These are phyloP conservation scores for Drosophila nigritarsus DNA, from an alignment of 2,888 invertebrate genomes.

Conservation along the genomic window DNA sequence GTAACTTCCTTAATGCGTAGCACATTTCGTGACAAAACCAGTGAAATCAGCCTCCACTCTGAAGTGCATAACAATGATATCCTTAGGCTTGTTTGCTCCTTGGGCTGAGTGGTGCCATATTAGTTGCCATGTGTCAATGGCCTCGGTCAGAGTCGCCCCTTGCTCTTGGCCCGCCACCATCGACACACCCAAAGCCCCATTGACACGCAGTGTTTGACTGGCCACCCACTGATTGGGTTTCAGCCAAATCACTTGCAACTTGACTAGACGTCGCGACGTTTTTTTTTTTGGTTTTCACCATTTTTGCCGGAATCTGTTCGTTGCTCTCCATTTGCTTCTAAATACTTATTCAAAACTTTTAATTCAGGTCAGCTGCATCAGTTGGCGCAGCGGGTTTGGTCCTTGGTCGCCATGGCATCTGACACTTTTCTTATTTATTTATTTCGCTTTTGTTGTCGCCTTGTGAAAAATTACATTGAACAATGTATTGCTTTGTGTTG, in stretches of 20 bases:
- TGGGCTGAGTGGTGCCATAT: slow-evolving; percentile 3
- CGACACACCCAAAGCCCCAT: background rate
- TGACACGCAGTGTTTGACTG: background rate
- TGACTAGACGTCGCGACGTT: slow-evolving; percentile 72
- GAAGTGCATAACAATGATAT: background rate
- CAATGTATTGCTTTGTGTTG: slow-evolving; percentile 23
- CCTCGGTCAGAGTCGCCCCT: slow-evolving; percentile 11
- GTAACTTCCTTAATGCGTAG: background rate
- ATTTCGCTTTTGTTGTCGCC: slow-evolving; percentile 32
- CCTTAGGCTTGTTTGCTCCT: background rate
- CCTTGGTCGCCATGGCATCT: slow-evolving; percentile 35
- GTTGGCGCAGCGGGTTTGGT: slow-evolving; percentile 14
- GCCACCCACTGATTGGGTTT: slow-evolving; percentile 42
- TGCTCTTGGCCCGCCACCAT: background rate
- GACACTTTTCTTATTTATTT: slow-evolving; percentile 69
- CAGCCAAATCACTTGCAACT: slow-evolving; percentile 63
- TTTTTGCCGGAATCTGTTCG: slow-evolving; percentile 2
- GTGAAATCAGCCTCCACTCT: background rate
- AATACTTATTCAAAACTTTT: slow-evolving; percentile 52
- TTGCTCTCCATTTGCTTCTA: slow-evolving; percentile 27
- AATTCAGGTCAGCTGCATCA: slow-evolving; percentile 26
- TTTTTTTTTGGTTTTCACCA: slow-evolving; percentile 23
- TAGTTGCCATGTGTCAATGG: slow-evolving; percentile 54
- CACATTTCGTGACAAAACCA: background rate
- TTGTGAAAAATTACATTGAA: slow-evolving; percentile 53